These are phyloP conservation scores for Megamerina dolium DNA, from an alignment of 2,888 invertebrate genomes.

Conservation along the genomic window DNA sequence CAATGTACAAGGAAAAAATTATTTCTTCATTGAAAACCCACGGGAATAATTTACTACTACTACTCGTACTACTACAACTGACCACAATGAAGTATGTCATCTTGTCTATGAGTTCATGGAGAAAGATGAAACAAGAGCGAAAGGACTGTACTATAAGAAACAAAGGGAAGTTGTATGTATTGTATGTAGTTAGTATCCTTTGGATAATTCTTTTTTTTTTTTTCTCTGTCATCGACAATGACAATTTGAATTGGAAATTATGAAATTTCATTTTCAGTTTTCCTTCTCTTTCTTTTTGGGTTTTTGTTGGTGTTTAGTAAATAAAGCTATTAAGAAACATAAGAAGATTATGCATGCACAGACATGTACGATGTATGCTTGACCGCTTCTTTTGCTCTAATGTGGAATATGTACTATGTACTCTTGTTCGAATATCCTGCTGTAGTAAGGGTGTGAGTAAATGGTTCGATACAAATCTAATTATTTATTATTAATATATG, in stretches of 20 bases:
- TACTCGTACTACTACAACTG: not conserved
- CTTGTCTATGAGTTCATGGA: too few species aligned
- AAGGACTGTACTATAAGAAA: too few species aligned
- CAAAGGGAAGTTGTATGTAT: too few species aligned
- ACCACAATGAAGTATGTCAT: not conserved
- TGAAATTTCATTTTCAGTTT: conserved; percentile 12
- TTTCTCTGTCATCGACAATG: too few species aligned
- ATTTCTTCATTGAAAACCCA: conserved; percentile 15
- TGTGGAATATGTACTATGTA: too few species aligned
- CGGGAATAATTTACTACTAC: conserved; percentile 13
- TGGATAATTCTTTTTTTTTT: too few species aligned
- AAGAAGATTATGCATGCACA: too few species aligned
- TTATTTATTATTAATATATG: conserved; percentile 27
- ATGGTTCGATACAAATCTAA: conserved; percentile 23
- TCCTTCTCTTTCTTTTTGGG: too few species aligned
- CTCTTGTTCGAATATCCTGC: too few species aligned
- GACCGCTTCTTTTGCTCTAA: not conserved
- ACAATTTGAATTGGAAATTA: conserved; percentile 20
- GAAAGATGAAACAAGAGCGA: conserved; percentile 1
- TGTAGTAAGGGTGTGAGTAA: too few species aligned
- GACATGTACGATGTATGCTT: not conserved
- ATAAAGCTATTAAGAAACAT: conserved; percentile 17
- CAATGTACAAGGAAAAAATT: not conserved
- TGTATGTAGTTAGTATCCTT: too few species aligned
- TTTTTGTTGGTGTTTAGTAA: conserved; percentile 9